Conservation (phyloP, 2,113 vertebrate species). For the Ophthalmolycus amberensis region DNA sequence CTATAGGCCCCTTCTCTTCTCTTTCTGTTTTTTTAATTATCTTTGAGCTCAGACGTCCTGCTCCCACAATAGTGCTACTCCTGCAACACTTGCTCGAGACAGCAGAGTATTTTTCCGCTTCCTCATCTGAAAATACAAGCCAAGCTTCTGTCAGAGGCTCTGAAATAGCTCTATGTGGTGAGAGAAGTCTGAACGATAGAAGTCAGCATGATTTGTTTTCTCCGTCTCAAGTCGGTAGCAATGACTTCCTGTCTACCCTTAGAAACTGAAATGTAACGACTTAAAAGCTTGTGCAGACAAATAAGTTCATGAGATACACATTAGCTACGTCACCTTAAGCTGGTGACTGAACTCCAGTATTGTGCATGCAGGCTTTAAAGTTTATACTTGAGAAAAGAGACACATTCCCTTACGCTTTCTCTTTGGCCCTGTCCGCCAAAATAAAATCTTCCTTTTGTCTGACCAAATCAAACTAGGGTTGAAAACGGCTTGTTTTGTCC, state of each 20-base stretch:
- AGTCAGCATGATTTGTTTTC: neutral
- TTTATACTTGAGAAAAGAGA: neutral
- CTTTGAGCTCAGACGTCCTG: slow-evolving; percentile 55
- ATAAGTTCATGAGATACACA: neutral
- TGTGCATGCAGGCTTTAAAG: too few species aligned
- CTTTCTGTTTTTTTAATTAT: slow-evolving; percentile 17
- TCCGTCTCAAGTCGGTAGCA: neutral
- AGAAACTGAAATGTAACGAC: neutral
- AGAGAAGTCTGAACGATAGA: slow-evolving; percentile 38
- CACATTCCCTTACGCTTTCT: neutral
- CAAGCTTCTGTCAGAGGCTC: slow-evolving; percentile 31
- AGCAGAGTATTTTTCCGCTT: slow-evolving; percentile 42
- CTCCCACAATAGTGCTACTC: slow-evolving; percentile 53
- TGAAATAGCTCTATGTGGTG: slow-evolving; percentile 50
- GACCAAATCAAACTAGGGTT: neutral
- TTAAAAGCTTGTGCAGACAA: neutral
- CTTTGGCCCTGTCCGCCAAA: too few species aligned
- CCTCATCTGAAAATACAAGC: slow-evolving; percentile 41
- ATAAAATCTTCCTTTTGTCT: neutral
- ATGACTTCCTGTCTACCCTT: neutral
- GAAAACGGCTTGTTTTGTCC: neutral
- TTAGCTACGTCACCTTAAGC: neutral
- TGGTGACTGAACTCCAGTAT: neutral
- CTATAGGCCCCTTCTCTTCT: slow-evolving; percentile 20
- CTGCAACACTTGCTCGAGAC: slow-evolving; percentile 66